Percentiles rank a stretch among this genome's conserved stretches.
Evolutionary conservation across 2,113 vertebrate genomes (phyloP).

Genomic region (Balaenoptera acutorostrata): DNA sequence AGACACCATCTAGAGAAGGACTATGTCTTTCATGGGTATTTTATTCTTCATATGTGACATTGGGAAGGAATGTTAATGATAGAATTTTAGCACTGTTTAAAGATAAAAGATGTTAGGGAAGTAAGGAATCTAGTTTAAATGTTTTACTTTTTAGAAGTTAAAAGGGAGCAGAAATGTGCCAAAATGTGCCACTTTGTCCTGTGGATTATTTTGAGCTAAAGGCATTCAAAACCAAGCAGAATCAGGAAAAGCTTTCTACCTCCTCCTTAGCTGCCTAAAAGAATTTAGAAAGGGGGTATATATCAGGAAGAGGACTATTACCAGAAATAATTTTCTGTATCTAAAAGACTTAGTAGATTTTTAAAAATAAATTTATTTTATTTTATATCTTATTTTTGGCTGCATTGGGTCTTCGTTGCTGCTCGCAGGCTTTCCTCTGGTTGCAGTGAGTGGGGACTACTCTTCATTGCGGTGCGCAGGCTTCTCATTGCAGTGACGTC

Average conservation of each 20-base stretch:
- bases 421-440: no score
- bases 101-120: neutral
- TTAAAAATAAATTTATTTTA: no score
- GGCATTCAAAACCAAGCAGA: neutral
- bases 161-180: neutral
- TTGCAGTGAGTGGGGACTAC: no score
- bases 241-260: neutral
- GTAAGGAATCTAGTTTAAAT: neutral
- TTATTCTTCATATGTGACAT: neutral
- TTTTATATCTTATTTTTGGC: no score
- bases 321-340: neutral
- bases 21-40: neutral
- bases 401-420: no score
- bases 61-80: neutral
- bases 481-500: no score
- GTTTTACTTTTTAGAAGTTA: neutral
- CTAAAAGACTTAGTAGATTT: neutral
- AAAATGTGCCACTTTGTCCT: neutral
- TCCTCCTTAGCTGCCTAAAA: neutral
- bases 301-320: neutral
- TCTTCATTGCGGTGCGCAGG: no score
- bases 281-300: neutral
- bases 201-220: neutral
- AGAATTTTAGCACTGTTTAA: neutral
- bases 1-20: neutral